Conservation (phyloP, 2,113 vertebrate genomes). For the Oreotragus oreotragus region DNA sequence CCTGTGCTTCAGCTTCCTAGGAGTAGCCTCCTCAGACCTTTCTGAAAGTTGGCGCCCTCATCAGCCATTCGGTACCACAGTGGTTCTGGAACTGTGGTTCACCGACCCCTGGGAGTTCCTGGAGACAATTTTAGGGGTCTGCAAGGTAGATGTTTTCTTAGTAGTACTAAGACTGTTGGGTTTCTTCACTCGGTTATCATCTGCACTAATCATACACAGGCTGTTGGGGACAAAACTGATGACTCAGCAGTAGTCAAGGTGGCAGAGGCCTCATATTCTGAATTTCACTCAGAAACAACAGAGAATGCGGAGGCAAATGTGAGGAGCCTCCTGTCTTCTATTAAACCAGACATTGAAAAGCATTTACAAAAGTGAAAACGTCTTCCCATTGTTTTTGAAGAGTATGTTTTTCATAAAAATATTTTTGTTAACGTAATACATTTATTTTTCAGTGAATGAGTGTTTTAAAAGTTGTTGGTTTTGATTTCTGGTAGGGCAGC, state of each 20-base stretch:
- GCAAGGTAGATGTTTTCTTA: neutral
- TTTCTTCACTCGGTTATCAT: too few species aligned
- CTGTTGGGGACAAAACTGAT: neutral
- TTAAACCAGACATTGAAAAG: neutral
- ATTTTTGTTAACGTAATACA: neutral
- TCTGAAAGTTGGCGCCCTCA: too few species aligned
- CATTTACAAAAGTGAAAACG: neutral
- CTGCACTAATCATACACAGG: too few species aligned
- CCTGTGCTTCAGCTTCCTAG: neutral
- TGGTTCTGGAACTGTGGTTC: neutral
- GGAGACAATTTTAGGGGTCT: neutral
- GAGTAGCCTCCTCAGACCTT: neutral
- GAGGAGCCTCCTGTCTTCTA: neutral
- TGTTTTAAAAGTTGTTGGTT: too few species aligned
- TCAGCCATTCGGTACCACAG: neutral
- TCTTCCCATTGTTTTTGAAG: neutral
- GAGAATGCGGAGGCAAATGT: neutral
- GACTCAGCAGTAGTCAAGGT: rapidly evolving
- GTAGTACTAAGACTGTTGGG: rapidly evolving
- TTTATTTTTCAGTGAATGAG: too few species aligned
- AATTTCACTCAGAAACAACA: rapidly evolving
- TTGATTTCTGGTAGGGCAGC: too few species aligned
- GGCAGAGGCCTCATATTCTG: rapidly evolving
- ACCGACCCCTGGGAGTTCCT: neutral
- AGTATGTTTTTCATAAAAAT: neutral